These are phyloP conservation scores for Chirona hameri DNA, from an alignment of 2,888 invertebrate species.

Conservation along the genomic window DNA sequence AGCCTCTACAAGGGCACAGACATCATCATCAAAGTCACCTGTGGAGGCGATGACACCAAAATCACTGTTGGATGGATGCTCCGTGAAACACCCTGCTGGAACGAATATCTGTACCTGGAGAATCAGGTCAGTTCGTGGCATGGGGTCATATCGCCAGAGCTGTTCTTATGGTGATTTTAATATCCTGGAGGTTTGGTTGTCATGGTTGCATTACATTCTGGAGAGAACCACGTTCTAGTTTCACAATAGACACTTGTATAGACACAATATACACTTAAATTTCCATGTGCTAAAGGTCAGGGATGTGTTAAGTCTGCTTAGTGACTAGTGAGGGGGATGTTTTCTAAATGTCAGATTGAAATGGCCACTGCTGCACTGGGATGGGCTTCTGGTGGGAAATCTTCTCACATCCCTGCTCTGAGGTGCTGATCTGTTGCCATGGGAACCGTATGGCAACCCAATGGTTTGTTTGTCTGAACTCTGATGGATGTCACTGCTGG, in stretches of 20 bases:
- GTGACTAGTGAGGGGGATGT: too few relatives aligned
- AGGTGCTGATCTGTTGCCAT: too few relatives aligned
- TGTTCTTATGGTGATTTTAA: neutral
- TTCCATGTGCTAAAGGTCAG: neutral
- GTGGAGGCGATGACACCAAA: constrained; percentile 37
- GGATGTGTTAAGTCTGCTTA: neutral
- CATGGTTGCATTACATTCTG: too few relatives aligned
- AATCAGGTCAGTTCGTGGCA: neutral
- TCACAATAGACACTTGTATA: neutral
- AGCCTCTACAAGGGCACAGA: constrained; percentile 68
- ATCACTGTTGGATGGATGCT: constrained; percentile 55
- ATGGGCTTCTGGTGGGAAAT: too few relatives aligned
- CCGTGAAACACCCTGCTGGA: constrained; percentile 57
- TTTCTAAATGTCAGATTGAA: too few relatives aligned
- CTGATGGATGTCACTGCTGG: too few relatives aligned
- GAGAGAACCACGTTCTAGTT: too few relatives aligned
- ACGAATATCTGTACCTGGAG: constrained; percentile 45
- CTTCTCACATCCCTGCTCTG: too few relatives aligned
- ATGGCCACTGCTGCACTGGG: too few relatives aligned
- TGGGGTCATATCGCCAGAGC: too few relatives aligned
- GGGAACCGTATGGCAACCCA: too few relatives aligned
- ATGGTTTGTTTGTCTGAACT: too few relatives aligned
- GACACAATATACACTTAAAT: neutral
- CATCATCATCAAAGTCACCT: constrained; percentile 56
- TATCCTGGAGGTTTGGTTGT: neutral